Evolutionary conservation across 1,140 invertebrate species (phyloP).

Genomic region (Drosophila parvula): DNA sequence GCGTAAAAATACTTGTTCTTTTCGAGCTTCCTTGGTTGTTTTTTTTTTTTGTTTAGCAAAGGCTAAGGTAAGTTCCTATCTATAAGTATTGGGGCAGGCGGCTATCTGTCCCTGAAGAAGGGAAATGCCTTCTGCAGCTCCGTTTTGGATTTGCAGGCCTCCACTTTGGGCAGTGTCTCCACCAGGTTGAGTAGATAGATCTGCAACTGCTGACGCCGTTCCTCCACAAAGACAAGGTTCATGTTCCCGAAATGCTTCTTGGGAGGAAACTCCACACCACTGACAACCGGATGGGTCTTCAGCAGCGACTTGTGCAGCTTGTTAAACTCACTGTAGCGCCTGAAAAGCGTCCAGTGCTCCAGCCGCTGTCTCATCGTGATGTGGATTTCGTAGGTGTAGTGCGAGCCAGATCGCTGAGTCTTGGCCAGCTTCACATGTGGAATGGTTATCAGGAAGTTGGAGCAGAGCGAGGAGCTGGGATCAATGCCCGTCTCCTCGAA

Average conservation of each 20-base stretch:
- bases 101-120: slow-evolving; percentile 75
- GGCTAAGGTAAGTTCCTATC: neutral
- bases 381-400: slow-evolving; percentile 78
- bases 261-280: slow-evolving; percentile 93
- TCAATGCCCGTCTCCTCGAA: slow-evolving; percentile 75
- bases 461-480: slow-evolving; percentile 67
- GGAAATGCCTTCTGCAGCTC: slow-evolving; percentile 77
- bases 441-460: slow-evolving; percentile 83
- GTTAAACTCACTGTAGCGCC: slow-evolving; percentile 94
- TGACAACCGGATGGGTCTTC: slow-evolving; percentile 89
- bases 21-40: slow-evolving; percentile 49
- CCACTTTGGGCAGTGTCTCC: slow-evolving; percentile 88
- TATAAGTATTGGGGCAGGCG: neutral
- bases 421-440: slow-evolving; percentile 74
- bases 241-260: slow-evolving; percentile 95
- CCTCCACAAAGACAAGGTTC: slow-evolving; percentile 92
- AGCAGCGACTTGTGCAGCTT: slow-evolving; percentile 90
- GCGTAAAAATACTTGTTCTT: slow-evolving; percentile 53
- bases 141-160: slow-evolving; percentile 85
- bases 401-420: slow-evolving; percentile 44
- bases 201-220: slow-evolving; percentile 89
- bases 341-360: slow-evolving; percentile 95
- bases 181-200: slow-evolving; percentile 90
- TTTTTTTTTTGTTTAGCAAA: neutral
- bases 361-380: slow-evolving; percentile 85